Base-by-base conservation (phyloP, 2,797 vertebrate species). In the Thunnus albacares region DNA sequence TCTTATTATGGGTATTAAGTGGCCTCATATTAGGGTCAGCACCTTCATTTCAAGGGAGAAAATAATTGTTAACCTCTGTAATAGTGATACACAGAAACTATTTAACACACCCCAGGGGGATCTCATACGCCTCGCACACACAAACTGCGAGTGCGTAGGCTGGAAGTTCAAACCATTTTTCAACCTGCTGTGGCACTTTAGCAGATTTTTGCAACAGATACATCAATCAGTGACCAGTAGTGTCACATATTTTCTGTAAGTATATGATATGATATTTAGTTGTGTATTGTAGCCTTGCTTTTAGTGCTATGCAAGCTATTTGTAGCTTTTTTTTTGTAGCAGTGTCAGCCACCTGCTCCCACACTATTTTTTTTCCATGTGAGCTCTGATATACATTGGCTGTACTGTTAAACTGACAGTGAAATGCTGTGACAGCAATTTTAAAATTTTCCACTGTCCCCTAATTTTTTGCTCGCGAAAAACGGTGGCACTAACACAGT, bases 11-110 rank as follows among this genome's bases (percentile, higher is more conserved):
- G 91, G 89, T 94, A 93, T 96, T 97, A 95, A 96, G 94, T 96
- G 94, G 94, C 90, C 92, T 87, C 90, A 95, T 96, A 97, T 96
- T 94, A 96, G 95, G 97, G 97, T 97, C 96, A 95, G 86, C 85
- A 94, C 95, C 97, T 95, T 97, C 94, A 97, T 97, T 97, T 97
- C 93, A 95, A 90, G 91, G 82, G 92, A 94, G 79, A 96, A 93
- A 95, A 94, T 94, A 94, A 96, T 95, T 94, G 94, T 94, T 96
- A 95, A 95, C 94, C 94, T 93, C 89, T 89, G 78, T 92, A 93
- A 95, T 90, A 87, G 89, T 65, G 75, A 95, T 91, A 92, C 88
- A 90, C 86, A 90, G 89, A 92, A 92, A 92, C 88, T 86, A 88
- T 93, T 95, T 92, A 94, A 85, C 90, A 84, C 89, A 90, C 88